Evolutionary conservation across 2,113 vertebrate genomes (phyloP).

Genomic region (Suncus etruscus): DNA sequence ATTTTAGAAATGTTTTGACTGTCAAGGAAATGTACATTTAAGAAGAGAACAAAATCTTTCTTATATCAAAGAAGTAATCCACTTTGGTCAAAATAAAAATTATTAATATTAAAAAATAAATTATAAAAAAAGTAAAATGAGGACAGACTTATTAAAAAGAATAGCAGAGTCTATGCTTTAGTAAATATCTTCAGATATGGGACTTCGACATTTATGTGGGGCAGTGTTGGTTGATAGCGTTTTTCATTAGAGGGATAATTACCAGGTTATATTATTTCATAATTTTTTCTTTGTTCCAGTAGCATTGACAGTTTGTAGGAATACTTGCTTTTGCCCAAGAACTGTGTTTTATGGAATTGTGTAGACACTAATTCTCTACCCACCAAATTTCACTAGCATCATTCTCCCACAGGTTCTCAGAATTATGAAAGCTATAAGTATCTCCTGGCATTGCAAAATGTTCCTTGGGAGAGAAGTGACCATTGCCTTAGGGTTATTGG

Average conservation of each 20-base stretch:
- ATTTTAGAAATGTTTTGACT: neutral
- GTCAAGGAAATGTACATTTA: neutral
- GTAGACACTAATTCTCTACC: accelerated
- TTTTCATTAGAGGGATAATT: neutral
- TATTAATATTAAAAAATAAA: too few relatives aligned
- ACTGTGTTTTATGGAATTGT: neutral
- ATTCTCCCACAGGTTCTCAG: too few relatives aligned
- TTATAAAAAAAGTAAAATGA: neutral
- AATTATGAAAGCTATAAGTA: neutral
- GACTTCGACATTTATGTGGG: neutral
- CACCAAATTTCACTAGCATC: neutral
- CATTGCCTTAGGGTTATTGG: neutral
- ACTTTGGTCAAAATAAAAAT: too few relatives aligned
- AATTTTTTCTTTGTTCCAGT: neutral
- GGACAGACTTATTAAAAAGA: conserved; percentile 1
- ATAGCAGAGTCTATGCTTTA: neutral
- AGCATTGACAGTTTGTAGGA: neutral
- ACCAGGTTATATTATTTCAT: neutral
- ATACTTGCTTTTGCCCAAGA: neutral
- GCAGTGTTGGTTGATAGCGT: neutral
- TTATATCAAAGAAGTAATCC: neutral
- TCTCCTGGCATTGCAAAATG: neutral
- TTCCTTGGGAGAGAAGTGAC: neutral
- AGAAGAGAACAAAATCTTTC: neutral
- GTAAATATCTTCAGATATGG: neutral